Evolutionary conservation across 1,140 invertebrate species (phyloP), one percentile per base, ranked within the genome.

Genomic region (Camponotus vicinus): DNA sequence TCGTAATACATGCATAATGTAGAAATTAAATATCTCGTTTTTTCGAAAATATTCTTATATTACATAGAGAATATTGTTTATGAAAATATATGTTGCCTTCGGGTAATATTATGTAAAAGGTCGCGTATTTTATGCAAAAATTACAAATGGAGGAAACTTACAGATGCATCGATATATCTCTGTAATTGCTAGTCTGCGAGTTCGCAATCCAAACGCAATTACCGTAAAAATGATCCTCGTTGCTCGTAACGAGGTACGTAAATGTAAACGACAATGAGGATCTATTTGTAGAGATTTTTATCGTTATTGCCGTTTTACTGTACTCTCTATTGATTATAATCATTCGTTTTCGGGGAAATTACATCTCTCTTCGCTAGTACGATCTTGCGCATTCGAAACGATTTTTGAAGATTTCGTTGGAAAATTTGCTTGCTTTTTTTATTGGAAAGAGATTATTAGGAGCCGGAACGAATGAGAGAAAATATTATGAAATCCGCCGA

Each of bases 211-310:
- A 57, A 5, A 5, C 15, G 40, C 32, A 80, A 85, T 80, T 88
- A 88, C 11, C 75, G 59, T 88, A 79, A 80, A 85, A 88, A 76
- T 57, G 59, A 69, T 37, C 34, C 64, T 63, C 57, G 42, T 73
- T 59, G 55, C 45, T 32, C 42, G 32, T 11, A 13, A 59, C 11
- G 21, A 52, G 15, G 55, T 42, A 45, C n/a, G 42, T 15, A 66
- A 88, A 64, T 18, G 55, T 88, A 88, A 49, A 89, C 88, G 88
- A 45, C 88, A 89, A 89, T 71, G 82, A 88, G 79, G 27, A 80
- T 88, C 55, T 40, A 76, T 13, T 34, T 27, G 77, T 57, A 49
- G 21, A 61, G 18, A 76, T 89, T 89, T 89, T 88, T 88, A 89
- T 76, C 45, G 86, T 89, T 89, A 80, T 76, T 57, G 55, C 67